phyloP scores from a whole-genome alignment of 2,797 vertebrate species.

The Enteromius unitaeniatus region DNA sequence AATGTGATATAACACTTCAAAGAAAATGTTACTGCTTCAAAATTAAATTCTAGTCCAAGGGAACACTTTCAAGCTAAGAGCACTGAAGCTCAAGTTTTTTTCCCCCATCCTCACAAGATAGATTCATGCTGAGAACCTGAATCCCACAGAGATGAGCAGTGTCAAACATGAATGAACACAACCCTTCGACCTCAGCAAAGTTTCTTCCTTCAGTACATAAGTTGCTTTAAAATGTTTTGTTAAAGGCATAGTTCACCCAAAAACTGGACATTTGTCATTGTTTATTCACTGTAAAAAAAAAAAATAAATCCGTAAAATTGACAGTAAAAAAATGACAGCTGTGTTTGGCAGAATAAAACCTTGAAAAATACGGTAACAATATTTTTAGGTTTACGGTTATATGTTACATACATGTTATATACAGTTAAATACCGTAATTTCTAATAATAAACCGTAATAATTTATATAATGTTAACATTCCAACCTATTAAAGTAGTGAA shows the following conservation, averaged over 20 bases:
- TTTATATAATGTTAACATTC: too few species aligned
- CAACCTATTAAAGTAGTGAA: too few species aligned
- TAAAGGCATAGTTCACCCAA: background rate
- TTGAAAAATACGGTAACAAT: too few species aligned
- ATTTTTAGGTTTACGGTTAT: too few species aligned
- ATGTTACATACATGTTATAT: too few species aligned
- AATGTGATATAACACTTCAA: conserved; percentile 73
- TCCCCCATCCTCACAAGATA: background rate
- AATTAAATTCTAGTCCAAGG: conserved; percentile 66
- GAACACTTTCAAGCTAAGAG: conserved; percentile 67
- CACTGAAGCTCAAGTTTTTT: conserved; percentile 13
- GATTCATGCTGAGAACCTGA: conserved; percentile 4
- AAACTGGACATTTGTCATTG: background rate
- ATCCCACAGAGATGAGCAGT: conserved; percentile 1
- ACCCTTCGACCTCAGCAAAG: background rate
- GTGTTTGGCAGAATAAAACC: too few species aligned
- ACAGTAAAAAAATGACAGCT: too few species aligned
- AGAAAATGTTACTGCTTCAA: conserved; percentile 70
- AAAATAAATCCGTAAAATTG: too few species aligned
- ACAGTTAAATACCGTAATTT: too few species aligned
- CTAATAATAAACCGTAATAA: too few species aligned
- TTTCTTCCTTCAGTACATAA: background rate
- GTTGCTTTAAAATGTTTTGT: background rate
- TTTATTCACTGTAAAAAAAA: background rate
- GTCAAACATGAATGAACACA: background rate